Evolutionary conservation across 2,888 invertebrate genomes (phyloP).

Genomic region (Heliconius sara): DNA sequence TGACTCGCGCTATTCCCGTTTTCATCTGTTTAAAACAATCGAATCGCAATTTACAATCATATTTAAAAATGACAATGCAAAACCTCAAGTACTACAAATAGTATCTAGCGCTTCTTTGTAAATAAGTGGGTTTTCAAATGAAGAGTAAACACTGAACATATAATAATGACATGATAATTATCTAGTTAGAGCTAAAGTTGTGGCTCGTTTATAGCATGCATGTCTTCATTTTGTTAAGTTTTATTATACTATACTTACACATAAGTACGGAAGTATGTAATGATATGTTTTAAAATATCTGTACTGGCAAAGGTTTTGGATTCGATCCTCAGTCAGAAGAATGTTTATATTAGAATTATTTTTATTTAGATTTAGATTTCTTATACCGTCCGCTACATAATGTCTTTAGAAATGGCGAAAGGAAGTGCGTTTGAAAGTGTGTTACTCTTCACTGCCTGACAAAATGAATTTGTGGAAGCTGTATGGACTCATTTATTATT

Average conservation of each 20-base stretch:
- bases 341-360: not conserved
- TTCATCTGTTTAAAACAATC: not conserved
- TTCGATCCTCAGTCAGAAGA: too few species aligned
- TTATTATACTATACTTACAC: too few species aligned
- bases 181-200: not conserved
- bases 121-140: constrained; percentile 13
- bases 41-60: not conserved
- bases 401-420: not conserved
- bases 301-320: too few species aligned
- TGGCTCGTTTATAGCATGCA: not conserved
- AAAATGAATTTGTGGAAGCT: not conserved
- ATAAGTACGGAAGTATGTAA: too few species aligned
- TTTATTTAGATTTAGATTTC: not conserved
- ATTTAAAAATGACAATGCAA: not conserved
- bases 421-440: not conserved
- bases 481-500: too few species aligned
- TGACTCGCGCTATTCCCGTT: not conserved
- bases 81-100: not conserved
- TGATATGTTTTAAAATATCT: too few species aligned
- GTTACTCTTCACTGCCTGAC: too few species aligned
- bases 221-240: too few species aligned
- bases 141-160: constrained; percentile 10
- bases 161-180: constrained; percentile 11
- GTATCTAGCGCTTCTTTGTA: not conserved
- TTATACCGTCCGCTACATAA: not conserved